These are phyloP conservation scores for Hypena proboscidalis DNA, from an alignment of 2,888 invertebrate species.

Conservation along the genomic window DNA sequence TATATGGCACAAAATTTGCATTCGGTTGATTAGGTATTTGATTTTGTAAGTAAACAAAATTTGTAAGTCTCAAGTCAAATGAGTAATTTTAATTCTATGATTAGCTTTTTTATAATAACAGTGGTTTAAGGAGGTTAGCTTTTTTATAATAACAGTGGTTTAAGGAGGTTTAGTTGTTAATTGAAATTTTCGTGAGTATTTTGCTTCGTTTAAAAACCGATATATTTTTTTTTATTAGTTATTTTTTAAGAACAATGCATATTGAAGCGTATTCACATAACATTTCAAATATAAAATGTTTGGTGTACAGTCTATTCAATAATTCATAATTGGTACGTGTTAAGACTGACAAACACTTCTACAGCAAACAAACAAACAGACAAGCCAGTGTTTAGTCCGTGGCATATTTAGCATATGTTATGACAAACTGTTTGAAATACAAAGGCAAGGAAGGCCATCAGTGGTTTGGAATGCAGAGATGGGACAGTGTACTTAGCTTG, in stretches of 20 bases:
- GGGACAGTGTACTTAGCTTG: too few species aligned
- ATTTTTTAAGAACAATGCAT: too few species aligned
- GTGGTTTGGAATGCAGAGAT: conserved; percentile 9
- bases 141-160: too few species aligned
- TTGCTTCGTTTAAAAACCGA: too few species aligned
- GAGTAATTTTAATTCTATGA: too few species aligned
- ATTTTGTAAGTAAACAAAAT: conserved; percentile 3
- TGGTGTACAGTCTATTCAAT: conserved; percentile 64
- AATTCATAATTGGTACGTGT: conserved; percentile 76
- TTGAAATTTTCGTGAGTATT: too few species aligned
- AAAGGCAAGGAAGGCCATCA: conserved; percentile 4
- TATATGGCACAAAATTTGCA: conserved; percentile 21
- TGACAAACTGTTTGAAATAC: conserved; percentile 6
- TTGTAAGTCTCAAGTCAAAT: too few species aligned
- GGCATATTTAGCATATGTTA: conserved; percentile 34
- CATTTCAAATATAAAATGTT: conserved; percentile 49
- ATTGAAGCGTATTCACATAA: conserved; percentile 35
- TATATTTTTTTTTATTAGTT: too few species aligned
- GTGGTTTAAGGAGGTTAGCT: too few species aligned
- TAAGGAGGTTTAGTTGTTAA: too few species aligned
- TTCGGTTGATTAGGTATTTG: conserved; percentile 20
- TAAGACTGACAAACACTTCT: conserved; percentile 73
- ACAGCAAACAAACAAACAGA: conserved; percentile 63
- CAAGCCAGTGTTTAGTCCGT: conserved; percentile 25
- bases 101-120: too few species aligned